phyloP scores from a whole-genome alignment of 2,113 vertebrate species.

The Poeciliopsis turrubarensis region DNA sequence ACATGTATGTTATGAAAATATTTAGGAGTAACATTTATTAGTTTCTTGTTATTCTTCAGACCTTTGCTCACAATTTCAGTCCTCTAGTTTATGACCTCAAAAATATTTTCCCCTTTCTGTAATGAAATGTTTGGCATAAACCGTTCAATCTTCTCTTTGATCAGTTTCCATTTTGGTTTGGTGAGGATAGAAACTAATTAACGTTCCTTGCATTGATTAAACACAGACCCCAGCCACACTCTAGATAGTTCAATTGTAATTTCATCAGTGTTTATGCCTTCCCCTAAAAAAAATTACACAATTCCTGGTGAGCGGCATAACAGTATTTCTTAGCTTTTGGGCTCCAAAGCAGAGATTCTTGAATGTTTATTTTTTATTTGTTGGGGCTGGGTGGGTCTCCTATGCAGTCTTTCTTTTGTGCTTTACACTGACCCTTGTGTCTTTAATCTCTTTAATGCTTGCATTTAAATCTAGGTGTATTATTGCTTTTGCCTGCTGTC shows the following conservation, averaged over 20 bases:
- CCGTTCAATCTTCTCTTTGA: neutral
- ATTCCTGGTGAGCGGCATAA: conserved; percentile 68
- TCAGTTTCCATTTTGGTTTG: neutral
- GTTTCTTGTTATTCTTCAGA: conserved; percentile 16
- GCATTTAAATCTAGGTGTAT: conserved; percentile 73
- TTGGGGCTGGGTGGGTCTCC: conserved; percentile 32
- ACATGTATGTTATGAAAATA: conserved; percentile 35
- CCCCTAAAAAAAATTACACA: neutral
- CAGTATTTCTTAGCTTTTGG: conserved; percentile 80
- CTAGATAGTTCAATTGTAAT: neutral
- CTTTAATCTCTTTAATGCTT: conserved; percentile 60
- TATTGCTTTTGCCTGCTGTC: conserved; percentile 81
- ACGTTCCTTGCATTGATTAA: neutral
- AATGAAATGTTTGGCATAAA: neutral
- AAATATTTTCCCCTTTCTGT: neutral
- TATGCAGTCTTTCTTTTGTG: conserved; percentile 78
- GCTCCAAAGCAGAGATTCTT: conserved; percentile 71
- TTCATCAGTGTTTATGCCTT: neutral
- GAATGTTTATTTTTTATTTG: conserved; percentile 3
- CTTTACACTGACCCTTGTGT: conserved; percentile 68
- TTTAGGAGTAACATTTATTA: conserved; percentile 14
- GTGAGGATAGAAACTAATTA: neutral
- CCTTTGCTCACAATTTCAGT: conserved; percentile 22
- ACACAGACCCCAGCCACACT: neutral
- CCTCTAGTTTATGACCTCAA: neutral